Conservation (phyloP, 2,113 vertebrate genomes). For the Pica pica region DNA sequence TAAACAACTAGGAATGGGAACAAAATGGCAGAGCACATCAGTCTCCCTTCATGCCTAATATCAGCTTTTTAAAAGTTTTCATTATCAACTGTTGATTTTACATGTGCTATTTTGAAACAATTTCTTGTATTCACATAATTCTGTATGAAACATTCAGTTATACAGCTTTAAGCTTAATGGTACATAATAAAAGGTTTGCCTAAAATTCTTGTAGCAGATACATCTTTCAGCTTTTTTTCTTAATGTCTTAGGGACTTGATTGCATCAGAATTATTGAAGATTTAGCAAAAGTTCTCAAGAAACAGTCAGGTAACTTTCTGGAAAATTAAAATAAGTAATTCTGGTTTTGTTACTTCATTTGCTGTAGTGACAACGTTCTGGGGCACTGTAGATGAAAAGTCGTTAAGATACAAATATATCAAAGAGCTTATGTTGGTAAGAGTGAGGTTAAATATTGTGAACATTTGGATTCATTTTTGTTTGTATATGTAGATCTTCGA, state of each 20-base stretch:
- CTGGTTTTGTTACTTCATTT: neutral
- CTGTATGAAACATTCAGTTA: neutral
- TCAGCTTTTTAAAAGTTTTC: neutral
- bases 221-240: neutral
- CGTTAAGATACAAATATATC: neutral
- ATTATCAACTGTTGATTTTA: neutral
- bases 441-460: neutral
- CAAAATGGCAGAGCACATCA: neutral
- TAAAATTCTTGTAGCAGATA: neutral
- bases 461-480: neutral
- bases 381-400: neutral
- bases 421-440: neutral
- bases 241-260: conserved; percentile 77
- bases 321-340: neutral
- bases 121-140: neutral
- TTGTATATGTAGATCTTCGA: neutral
- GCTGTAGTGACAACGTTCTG: neutral
- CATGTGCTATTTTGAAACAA: neutral
- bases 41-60: neutral
- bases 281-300: conserved; percentile 85
- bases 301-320: conserved; percentile 81
- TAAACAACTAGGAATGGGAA: neutral
- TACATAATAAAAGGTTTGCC: neutral
- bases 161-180: neutral
- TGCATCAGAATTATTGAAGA: conserved; percentile 89